phyloP scores from a whole-genome alignment of 2,888 invertebrate species.

The Drosophila colorata region DNA sequence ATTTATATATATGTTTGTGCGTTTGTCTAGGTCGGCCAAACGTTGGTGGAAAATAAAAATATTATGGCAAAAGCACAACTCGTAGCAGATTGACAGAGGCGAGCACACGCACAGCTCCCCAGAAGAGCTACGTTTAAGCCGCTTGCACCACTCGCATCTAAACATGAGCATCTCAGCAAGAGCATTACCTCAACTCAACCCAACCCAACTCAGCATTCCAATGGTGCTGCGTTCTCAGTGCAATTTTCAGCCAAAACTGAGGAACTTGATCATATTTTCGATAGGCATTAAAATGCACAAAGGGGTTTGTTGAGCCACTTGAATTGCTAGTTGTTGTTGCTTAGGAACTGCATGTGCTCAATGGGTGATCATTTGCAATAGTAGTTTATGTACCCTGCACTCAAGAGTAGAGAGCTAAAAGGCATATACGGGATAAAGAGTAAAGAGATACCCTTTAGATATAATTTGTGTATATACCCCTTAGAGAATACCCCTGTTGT shows the following conservation, averaged over 20 bases:
- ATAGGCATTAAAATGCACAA: constrained; percentile 6
- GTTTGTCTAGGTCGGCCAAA: neutral
- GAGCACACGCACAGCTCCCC: neutral
- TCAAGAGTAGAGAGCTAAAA: too few relatives aligned
- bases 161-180: constrained; percentile 23
- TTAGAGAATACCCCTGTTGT: too few relatives aligned
- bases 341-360: neutral
- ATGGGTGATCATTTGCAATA: too few relatives aligned
- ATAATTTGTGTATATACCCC: too few relatives aligned
- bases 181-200: constrained; percentile 8
- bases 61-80: constrained; percentile 34
- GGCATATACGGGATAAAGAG: too few relatives aligned
- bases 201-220: constrained; percentile 6
- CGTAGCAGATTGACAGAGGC: constrained; percentile 38
- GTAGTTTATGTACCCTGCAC: too few relatives aligned
- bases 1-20: neutral
- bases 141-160: constrained; percentile 18
- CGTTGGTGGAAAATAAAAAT: constrained; percentile 47
- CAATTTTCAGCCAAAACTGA: constrained; percentile 2
- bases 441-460: too few relatives aligned
- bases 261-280: constrained; percentile 5
- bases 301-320: constrained; percentile 1
- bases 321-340: neutral
- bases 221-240: neutral
- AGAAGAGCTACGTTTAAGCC: constrained; percentile 17